Percentiles rank a stretch among this genome's conserved stretches.
Conservation (phyloP, 1,140 invertebrate species). For the Akabosia matsudoensis region DNA sequence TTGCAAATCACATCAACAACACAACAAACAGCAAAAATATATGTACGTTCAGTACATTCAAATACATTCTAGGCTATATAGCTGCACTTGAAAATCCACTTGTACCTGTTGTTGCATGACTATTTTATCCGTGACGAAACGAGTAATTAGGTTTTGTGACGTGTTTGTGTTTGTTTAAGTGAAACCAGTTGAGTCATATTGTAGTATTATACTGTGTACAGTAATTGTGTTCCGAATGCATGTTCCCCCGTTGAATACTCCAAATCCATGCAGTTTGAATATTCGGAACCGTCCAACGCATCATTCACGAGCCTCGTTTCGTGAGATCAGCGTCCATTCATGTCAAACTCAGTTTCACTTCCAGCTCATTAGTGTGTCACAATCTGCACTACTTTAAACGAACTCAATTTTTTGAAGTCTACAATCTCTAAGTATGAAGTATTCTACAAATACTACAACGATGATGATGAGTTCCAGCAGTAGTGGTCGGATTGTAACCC, state of each 20-base stretch:
- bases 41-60: background rate
- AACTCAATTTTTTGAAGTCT: background rate
- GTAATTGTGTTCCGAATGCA: background rate
- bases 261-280: no score
- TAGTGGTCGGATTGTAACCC: constrained; percentile 55
- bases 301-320: no score
- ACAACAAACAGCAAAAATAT: background rate
- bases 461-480: background rate
- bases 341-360: no score
- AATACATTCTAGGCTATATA: background rate
- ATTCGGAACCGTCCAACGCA: no score
- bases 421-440: background rate
- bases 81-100: background rate
- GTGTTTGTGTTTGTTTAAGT: constrained; percentile 20
- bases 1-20: background rate
- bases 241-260: background rate
- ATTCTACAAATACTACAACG: background rate
- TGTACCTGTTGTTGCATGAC: constrained; percentile 10
- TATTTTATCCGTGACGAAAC: constrained; percentile 16
- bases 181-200: background rate
- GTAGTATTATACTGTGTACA: background rate
- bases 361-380: no score
- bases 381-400: background rate
- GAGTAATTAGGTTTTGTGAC: constrained; percentile 22
- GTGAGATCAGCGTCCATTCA: no score